Evolutionary conservation across 1,140 invertebrate genomes (phyloP).

Genomic region (Trachelipus rathkii): DNA sequence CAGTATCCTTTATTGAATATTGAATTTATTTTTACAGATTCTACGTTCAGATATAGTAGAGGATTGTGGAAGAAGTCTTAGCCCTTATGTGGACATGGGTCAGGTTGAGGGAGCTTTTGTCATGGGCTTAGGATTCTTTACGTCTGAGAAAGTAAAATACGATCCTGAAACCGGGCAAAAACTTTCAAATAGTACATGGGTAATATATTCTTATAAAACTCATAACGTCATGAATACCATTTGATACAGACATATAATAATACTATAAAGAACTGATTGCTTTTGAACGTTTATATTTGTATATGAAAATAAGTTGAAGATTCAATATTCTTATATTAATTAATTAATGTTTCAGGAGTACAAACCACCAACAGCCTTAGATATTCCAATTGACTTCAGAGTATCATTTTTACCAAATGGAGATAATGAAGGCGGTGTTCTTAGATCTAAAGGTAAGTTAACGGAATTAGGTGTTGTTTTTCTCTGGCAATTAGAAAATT

Average conservation of each 20-base stretch:
- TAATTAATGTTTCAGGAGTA: slow-evolving; percentile 64
- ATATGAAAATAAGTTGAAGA: no score
- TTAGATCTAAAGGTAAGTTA: slow-evolving; percentile 79
- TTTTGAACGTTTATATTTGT: no score
- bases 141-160: slow-evolving; percentile 67
- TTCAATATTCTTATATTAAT: no score
- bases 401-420: slow-evolving; percentile 66
- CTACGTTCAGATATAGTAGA: slow-evolving; percentile 68
- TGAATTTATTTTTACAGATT: slow-evolving; percentile 49
- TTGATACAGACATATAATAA: no score
- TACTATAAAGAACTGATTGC: no score
- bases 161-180: slow-evolving; percentile 62
- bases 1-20: no score
- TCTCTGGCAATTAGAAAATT: no score
- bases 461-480: no score
- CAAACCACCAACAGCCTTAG: slow-evolving; percentile 72
- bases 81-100: slow-evolving; percentile 73
- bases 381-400: slow-evolving; percentile 78
- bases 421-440: slow-evolving; percentile 63
- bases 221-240: no score
- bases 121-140: slow-evolving; percentile 80
- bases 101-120: slow-evolving; percentile 82
- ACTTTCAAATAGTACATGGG: no score
- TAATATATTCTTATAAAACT: slow-evolving; percentile 71
- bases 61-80: slow-evolving; percentile 70